phyloP scores from a whole-genome alignment of 2,888 invertebrate species.

The Zaprionus lineosus region DNA sequence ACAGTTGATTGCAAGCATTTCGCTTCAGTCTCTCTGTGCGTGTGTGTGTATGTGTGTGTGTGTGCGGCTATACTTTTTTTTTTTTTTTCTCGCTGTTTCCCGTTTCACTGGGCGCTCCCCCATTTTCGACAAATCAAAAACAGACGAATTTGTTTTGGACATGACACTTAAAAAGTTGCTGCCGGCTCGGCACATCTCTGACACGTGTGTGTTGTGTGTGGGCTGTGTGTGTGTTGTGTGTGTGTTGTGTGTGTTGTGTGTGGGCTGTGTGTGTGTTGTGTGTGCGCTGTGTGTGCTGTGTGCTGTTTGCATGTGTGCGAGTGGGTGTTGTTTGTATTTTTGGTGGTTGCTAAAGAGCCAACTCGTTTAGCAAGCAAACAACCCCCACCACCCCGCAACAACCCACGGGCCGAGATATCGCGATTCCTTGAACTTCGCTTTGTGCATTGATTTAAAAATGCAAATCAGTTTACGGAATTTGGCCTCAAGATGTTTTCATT shows the following conservation, averaged over 20 bases:
- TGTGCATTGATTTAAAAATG: constrained; percentile 74
- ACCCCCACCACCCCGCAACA: too few species aligned
- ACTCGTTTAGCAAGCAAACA: constrained; percentile 39
- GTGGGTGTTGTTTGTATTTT: constrained; percentile 1
- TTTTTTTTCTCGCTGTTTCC: constrained; percentile 21
- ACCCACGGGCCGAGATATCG: too few species aligned
- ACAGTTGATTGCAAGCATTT: constrained; percentile 57
- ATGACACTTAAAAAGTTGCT: constrained; percentile 79
- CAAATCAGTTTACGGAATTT: constrained; percentile 70
- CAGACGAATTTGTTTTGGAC: constrained; percentile 83
- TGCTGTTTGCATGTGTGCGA: constrained; percentile 4
- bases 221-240: neutral
- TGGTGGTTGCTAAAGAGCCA: constrained; percentile 46
- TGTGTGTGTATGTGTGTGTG: constrained; percentile 7
- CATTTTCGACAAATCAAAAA: constrained; percentile 82
- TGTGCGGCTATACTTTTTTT: constrained; percentile 20
- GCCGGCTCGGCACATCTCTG: constrained; percentile 42
- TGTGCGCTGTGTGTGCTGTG: neutral
- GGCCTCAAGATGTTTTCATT: constrained; percentile 73
- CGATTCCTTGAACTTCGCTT: constrained; percentile 53
- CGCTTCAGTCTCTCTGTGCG: constrained; percentile 26
- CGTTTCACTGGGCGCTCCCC: constrained; percentile 33
- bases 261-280: constrained; percentile 10
- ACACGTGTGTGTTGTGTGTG: constrained; percentile 65
- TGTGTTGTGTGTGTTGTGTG: constrained; percentile 3